Evolutionary conservation across 1,140 invertebrate genomes (phyloP), one percentile per base, ranked within the genome.

Genomic region (Wiebesia pumilae): DNA sequence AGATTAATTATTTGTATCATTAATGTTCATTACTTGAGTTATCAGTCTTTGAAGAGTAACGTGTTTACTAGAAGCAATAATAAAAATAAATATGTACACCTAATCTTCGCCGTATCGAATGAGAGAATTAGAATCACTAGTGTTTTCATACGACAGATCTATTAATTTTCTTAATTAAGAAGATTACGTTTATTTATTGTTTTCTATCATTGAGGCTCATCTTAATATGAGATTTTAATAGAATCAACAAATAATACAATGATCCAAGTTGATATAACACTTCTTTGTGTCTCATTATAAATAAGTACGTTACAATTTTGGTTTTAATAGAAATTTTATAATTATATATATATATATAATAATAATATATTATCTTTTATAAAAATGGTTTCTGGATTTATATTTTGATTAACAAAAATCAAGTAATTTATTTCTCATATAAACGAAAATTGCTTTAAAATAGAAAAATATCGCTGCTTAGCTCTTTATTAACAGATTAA

Each of bases 161-260:
- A 84, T 78, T n/a, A 38, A 40, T 6, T 83, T 81, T 58, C 54
- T 77, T 62, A 77, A 83, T 83, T 35, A 83, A 58, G 38, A 77
- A 65, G 78, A 27, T 43, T 40, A 73, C 43, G 35, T 78, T 78
- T 51, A 30, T 24, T n/a, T 47, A 21, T 51, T 51, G 43, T 51
- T 30, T 78, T 6, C 43, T 51, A 38, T 67, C 38, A 62, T 27
- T 4, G 24, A 24, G 3, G 14, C 24, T 62, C 24, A 7, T n/a
- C 21, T 65, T 65, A 33, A 81, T 43, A 4, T 33, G 35, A 30
- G 38, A 35, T 6, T 67, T 30, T 27, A 54, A 79, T 7, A 30
- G 51, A 9, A 54, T 54, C 21, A 35, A 79, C 58, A 21, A 69
- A 38, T n/a, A 9, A 69, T 69, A 30, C 16, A 54, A 79, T 24